phyloP scores from a whole-genome alignment of 2,113 vertebrate species.

The Ovis canadensis region DNA sequence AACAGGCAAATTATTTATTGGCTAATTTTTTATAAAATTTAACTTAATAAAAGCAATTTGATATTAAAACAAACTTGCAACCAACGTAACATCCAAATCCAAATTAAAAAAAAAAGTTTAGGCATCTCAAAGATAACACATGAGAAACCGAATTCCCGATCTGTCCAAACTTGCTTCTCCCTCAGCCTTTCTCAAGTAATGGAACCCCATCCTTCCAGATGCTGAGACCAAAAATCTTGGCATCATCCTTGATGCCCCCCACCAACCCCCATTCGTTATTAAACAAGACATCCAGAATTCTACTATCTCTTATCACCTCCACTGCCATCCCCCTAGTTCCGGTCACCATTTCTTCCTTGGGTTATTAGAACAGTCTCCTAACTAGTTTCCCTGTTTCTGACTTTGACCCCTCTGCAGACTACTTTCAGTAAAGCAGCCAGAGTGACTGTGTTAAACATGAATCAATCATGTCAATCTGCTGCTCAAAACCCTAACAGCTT shows the following conservation, averaged over 20 bases:
- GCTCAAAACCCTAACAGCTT: neutral
- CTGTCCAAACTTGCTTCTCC: neutral
- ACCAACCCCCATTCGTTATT: neutral
- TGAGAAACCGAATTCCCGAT: slow-evolving; percentile 5
- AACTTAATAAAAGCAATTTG: slow-evolving; percentile 32
- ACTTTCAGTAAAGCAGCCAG: neutral
- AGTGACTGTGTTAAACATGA: neutral
- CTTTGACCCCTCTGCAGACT: neutral
- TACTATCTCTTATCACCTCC: neutral
- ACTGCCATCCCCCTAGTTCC: neutral
- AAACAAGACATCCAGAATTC: neutral
- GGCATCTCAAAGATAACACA: neutral
- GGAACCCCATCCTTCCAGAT: neutral
- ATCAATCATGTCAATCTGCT: neutral
- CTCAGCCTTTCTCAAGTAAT: neutral
- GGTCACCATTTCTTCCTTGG: neutral
- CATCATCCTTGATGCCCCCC: neutral
- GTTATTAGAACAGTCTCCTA: neutral
- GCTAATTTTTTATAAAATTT: slow-evolving; percentile 19
- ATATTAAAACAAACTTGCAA: slow-evolving; percentile 41
- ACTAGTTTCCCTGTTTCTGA: neutral
- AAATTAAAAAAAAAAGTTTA: neutral
- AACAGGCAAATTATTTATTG: neutral
- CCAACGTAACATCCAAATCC: neutral
- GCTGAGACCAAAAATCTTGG: neutral